Percentiles rank a stretch among this genome's conserved stretches.
Conservation (phyloP, 2,113 vertebrate genomes). For the Castor canadensis region DNA sequence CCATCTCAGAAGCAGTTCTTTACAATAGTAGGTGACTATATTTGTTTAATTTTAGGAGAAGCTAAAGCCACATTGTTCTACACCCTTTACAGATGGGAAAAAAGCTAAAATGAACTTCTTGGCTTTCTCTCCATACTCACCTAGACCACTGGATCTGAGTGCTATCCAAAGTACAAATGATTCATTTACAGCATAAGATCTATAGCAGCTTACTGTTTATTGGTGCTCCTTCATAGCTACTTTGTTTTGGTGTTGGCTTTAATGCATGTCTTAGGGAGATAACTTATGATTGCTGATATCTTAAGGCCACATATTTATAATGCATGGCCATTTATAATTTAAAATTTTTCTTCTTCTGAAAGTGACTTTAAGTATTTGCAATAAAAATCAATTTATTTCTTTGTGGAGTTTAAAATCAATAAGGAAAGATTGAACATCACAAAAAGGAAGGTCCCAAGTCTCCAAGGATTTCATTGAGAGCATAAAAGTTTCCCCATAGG, state of each 20-base stretch:
- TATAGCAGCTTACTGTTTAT: not conserved
- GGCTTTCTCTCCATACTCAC: not conserved
- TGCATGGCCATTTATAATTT: slow-evolving; percentile 59
- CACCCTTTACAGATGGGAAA: not conserved
- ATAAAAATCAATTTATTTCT: slow-evolving; percentile 44
- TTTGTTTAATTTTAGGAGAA: not conserved
- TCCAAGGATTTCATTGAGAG: not conserved
- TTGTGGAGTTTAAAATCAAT: slow-evolving; percentile 45
- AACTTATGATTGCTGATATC: slow-evolving; percentile 25
- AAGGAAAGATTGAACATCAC: not conserved
- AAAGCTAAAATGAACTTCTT: slow-evolving; percentile 18
- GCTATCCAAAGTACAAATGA: not conserved
- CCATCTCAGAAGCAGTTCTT: not conserved
- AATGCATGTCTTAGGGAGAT: slow-evolving; percentile 24
- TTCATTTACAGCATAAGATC: not conserved
- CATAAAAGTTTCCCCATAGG: not conserved
- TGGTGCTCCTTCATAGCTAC: not conserved
- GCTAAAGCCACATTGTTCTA: not conserved
- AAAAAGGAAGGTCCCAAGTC: not conserved
- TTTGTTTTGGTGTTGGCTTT: not conserved
- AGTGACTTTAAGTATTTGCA: slow-evolving; percentile 42
- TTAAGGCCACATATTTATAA: slow-evolving; percentile 61
- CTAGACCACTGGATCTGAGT: not conserved
- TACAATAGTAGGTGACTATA: not conserved
- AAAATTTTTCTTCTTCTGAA: slow-evolving; percentile 41